A percentile compares a stretch with the other conserved stretches of the same genome.
These are phyloP conservation scores for Tanypteryx hageni DNA, from an alignment of 2,888 invertebrate species.

Conservation along the genomic window DNA sequence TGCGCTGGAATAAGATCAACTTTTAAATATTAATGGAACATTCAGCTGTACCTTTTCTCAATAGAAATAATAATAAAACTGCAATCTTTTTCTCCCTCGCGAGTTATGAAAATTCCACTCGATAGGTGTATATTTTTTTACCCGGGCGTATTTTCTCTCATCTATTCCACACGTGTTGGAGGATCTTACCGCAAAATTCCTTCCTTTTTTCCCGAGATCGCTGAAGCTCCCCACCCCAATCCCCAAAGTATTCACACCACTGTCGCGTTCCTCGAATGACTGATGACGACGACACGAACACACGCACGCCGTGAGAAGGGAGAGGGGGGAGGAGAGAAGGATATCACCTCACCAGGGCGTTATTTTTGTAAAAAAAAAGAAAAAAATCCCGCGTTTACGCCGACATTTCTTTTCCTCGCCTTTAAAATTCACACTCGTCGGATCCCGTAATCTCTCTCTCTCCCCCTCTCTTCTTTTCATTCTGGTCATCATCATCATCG, in stretches of 20 bases:
- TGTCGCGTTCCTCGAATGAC: conserved; percentile 62
- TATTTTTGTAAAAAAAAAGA: not conserved
- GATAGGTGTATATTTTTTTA: not conserved
- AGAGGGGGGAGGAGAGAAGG: not conserved
- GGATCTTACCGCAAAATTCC: not conserved
- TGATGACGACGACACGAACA: conserved; percentile 48
- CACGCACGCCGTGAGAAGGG: not conserved
- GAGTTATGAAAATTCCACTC: too few species aligned
- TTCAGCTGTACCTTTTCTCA: too few species aligned
- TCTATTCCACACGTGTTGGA: not conserved
- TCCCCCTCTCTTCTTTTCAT: not conserved
- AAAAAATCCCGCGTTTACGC: not conserved
- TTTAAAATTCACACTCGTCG: not conserved
- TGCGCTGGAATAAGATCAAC: too few species aligned
- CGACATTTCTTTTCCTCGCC: conserved; percentile 4
- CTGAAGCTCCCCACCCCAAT: not conserved
- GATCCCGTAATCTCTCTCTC: not conserved
- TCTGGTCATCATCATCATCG: not conserved
- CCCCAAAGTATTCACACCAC: conserved; percentile 34
- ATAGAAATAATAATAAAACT: too few species aligned
- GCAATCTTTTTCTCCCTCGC: too few species aligned
- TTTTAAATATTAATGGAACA: too few species aligned
- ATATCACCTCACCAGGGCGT: not conserved
- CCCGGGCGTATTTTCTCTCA: not conserved
- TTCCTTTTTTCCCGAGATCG: conserved; percentile 35